Percentiles rank a stretch among this genome's conserved stretches.
Conservation (phyloP, 53 echinoderm and acorn worm genomes). For the Actinopyga echinites region DNA sequence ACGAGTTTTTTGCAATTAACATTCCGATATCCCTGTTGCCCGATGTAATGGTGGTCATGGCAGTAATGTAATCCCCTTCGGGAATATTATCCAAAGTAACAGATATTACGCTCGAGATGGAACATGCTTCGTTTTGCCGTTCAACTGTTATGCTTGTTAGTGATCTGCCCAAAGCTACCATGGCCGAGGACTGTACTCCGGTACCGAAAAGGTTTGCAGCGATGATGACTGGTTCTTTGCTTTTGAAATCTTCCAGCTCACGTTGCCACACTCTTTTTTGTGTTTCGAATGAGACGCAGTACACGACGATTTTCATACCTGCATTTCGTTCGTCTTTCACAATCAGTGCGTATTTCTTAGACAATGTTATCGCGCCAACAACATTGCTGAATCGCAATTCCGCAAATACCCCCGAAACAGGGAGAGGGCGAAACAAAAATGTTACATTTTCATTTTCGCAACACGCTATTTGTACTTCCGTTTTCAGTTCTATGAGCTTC, state of each 20-base stretch:
- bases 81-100: neutral
- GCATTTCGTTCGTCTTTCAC: neutral
- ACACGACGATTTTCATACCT: neutral
- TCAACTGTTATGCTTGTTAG: neutral
- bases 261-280: no score
- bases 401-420: neutral
- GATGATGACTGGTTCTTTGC: neutral
- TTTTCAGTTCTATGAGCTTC: neutral
- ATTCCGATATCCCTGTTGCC: no score
- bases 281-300: neutral
- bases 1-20: neutral
- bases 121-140: neutral
- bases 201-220: neutral
- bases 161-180: neutral
- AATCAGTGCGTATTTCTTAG: neutral
- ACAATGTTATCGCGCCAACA: neutral
- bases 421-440: neutral
- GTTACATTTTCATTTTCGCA: neutral
- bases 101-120: no score
- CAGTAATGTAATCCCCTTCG: no score
- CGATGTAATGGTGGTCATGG: neutral
- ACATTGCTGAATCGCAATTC: no score
- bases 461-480: neutral
- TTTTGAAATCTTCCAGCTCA: neutral
- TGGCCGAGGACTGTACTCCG: neutral